phyloP scores from a whole-genome alignment of 2,888 invertebrate species.

The Torymus texanus region DNA sequence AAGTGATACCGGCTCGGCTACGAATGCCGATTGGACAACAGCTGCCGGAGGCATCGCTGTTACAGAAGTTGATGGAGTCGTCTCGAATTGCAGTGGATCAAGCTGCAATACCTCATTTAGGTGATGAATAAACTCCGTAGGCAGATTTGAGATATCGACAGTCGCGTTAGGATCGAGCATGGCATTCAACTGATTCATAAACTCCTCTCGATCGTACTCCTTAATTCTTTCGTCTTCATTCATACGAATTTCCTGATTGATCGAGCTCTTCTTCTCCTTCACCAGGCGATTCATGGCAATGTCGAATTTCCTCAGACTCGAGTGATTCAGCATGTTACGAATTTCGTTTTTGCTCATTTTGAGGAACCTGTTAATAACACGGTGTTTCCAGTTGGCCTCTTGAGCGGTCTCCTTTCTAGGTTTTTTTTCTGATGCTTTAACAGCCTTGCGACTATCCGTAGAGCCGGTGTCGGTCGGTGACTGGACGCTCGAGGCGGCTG shows the following conservation, averaged over 20 bases:
- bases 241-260: slow-evolving; percentile 68
- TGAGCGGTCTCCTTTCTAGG: slow-evolving; percentile 23
- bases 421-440: slow-evolving; percentile 17
- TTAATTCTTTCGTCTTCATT: slow-evolving; percentile 70
- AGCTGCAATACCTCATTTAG: slow-evolving; percentile 78
- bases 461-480: not conserved
- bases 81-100: slow-evolving; percentile 61
- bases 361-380: slow-evolving; percentile 70
- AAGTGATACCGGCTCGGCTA: slow-evolving; percentile 6
- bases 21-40: not conserved
- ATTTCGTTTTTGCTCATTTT: slow-evolving; percentile 74
- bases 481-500: not conserved
- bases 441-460: not conserved
- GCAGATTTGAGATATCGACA: slow-evolving; percentile 78
- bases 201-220: slow-evolving; percentile 69
- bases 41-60: not conserved
- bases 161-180: slow-evolving; percentile 79
- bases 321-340: slow-evolving; percentile 72
- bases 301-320: slow-evolving; percentile 71
- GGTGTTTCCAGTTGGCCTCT: slow-evolving; percentile 68
- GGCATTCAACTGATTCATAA: slow-evolving; percentile 75
- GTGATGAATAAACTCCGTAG: slow-evolving; percentile 79
- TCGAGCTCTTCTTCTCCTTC: slow-evolving; percentile 66
- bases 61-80: slow-evolving; percentile 6
- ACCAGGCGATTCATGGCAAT: slow-evolving; percentile 72